These are phyloP conservation scores for Toxotes jaculatrix DNA, from an alignment of 2,113 vertebrate genomes.

Conservation along the genomic window DNA sequence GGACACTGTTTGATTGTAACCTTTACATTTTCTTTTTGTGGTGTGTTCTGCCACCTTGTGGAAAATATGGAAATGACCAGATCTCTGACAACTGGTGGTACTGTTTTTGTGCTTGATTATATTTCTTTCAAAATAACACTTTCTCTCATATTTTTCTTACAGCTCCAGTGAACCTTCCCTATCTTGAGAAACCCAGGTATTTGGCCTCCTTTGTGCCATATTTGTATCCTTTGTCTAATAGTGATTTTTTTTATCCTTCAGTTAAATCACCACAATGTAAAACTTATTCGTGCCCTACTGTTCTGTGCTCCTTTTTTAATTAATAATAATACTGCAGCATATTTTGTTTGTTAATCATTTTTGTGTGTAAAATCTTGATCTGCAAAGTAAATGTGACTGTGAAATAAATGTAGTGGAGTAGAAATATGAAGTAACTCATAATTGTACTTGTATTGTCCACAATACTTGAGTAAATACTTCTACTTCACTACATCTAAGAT, in stretches of 20 bases:
- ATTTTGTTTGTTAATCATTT: too few species aligned
- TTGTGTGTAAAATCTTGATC: too few species aligned
- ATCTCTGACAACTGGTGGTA: neutral
- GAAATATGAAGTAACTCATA: too few species aligned
- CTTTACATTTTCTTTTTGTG: conserved; percentile 30
- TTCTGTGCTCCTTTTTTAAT: too few species aligned
- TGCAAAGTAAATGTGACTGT: too few species aligned
- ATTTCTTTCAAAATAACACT: neutral
- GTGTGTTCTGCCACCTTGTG: conserved; percentile 83
- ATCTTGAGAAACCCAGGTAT: neutral
- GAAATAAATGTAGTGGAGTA: too few species aligned
- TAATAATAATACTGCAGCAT: too few species aligned
- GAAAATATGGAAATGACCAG: conserved; percentile 7
- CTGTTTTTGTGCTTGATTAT: neutral
- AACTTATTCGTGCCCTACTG: too few species aligned
- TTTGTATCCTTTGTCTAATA: neutral
- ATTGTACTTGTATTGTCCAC: too few species aligned
- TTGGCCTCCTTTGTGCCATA: neutral
- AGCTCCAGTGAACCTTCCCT: neutral
- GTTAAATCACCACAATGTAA: neutral
- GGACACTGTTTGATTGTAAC: neutral
- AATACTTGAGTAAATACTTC: too few species aligned
- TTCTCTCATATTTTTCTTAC: neutral
- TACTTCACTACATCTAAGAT: too few species aligned
- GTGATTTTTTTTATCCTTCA: neutral